These are phyloP conservation scores for Camelus dromedarius DNA, from an alignment of 2,113 vertebrate species.

Conservation along the genomic window DNA sequence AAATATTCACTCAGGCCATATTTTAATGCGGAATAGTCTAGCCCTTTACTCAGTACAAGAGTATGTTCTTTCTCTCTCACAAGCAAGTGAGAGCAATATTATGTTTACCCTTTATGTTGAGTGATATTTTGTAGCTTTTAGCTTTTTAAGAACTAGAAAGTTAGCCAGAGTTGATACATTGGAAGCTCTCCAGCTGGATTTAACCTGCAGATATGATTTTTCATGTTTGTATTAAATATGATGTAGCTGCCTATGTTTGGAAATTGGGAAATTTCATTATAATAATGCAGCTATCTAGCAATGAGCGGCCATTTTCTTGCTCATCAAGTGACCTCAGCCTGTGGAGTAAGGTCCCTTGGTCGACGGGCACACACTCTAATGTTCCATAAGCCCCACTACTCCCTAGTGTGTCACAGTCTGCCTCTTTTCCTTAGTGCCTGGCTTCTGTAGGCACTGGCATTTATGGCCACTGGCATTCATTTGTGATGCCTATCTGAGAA, in stretches of 20 bases:
- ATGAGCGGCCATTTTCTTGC: background rate
- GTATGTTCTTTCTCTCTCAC: background rate
- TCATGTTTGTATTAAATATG: background rate
- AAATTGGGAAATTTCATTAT: background rate
- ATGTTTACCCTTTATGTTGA: background rate
- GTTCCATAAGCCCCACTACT: background rate
- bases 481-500: background rate
- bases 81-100: background rate
- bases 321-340: background rate
- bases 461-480: background rate
- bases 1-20: background rate
- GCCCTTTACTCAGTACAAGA: background rate
- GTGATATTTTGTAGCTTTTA: background rate
- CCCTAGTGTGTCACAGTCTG: fast-evolving
- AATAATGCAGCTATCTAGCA: background rate
- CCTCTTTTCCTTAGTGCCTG: background rate
- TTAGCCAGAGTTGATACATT: background rate
- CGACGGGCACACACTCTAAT: background rate
- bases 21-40: background rate
- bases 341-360: background rate
- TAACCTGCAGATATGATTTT: background rate
- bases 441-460: background rate
- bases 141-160: background rate
- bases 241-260: background rate
- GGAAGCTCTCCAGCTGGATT: background rate